These are phyloP conservation scores for Hippolais icterina DNA, from an alignment of 2,113 vertebrate species.

Conservation along the genomic window DNA sequence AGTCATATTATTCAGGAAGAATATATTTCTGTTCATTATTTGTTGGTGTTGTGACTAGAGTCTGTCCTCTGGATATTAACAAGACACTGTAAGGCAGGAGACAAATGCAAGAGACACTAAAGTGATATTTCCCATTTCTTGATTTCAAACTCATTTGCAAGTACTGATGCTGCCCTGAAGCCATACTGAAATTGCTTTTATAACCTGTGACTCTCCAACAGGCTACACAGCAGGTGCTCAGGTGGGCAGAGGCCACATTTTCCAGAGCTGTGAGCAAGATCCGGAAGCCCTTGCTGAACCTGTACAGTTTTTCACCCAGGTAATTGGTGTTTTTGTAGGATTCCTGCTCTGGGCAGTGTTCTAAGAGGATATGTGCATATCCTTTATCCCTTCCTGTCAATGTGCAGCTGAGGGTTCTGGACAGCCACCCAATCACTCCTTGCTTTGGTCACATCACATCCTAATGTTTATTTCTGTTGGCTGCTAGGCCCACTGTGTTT, in stretches of 20 bases:
- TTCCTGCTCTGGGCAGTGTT: not conserved
- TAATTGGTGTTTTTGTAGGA: not conserved
- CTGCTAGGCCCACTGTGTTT: not conserved
- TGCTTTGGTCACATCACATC: not conserved
- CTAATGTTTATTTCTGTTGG: not conserved
- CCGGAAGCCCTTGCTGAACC: conserved; percentile 35
- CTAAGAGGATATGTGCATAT: not conserved
- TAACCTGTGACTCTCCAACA: conserved; percentile 33
- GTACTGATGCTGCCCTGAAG: not conserved
- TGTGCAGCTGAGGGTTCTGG: not conserved
- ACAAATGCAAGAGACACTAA: not conserved
- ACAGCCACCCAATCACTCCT: not conserved
- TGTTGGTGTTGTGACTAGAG: not conserved
- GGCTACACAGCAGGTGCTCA: conserved; percentile 68
- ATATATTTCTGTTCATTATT: not conserved
- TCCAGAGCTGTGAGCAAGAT: conserved; percentile 53
- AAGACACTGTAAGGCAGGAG: not conserved
- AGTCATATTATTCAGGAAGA: not conserved
- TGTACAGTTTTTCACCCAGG: conserved; percentile 62
- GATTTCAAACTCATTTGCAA: not conserved
- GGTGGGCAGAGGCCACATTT: conserved; percentile 37
- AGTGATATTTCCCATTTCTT: not conserved
- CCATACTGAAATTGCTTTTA: not conserved
- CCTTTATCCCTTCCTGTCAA: not conserved
- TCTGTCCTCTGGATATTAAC: not conserved